A percentile compares a stretch with the other conserved stretches of the same genome.
These are phyloP conservation scores for Cerceris rybyensis DNA, from an alignment of 2,888 invertebrate genomes.

Conservation along the genomic window DNA sequence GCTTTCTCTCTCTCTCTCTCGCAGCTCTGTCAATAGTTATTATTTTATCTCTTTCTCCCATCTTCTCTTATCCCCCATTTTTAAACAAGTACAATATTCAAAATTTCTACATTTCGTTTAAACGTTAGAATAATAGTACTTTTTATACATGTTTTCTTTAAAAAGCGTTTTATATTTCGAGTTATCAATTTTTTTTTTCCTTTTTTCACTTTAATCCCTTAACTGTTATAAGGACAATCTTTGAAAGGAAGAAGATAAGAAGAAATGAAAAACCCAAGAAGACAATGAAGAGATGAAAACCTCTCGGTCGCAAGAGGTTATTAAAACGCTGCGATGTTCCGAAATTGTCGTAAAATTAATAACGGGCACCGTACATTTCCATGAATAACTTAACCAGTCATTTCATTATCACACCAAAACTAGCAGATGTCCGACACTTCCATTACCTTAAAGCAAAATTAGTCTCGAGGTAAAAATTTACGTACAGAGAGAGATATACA, in stretches of 20 bases:
- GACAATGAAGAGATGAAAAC: conserved; percentile 49
- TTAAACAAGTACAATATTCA: conserved; percentile 68
- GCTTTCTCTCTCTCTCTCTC: conserved; percentile 53
- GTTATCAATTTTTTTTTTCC: not conserved
- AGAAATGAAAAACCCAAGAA: conserved; percentile 38
- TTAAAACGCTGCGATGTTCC: conserved; percentile 49
- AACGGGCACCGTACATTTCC: conserved; percentile 47
- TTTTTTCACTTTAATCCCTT: conserved; percentile 39
- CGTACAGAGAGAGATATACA: conserved; percentile 30
- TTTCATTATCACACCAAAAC: conserved; percentile 53
- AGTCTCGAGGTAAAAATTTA: conserved; percentile 29
- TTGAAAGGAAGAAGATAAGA: not conserved
- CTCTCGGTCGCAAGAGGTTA: conserved; percentile 33
- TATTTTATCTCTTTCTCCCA: conserved; percentile 19
- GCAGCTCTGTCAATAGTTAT: conserved; percentile 54
- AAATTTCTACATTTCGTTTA: conserved; percentile 70
- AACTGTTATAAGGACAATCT: conserved; percentile 30
- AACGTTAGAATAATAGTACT: conserved; percentile 70
- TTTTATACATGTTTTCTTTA: conserved; percentile 70
- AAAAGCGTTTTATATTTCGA: conserved; percentile 63
- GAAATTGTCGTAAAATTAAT: conserved; percentile 51
- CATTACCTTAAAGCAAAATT: conserved; percentile 41
- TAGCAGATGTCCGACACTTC: conserved; percentile 43
- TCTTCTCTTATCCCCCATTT: conserved; percentile 49
- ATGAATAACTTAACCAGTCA: conserved; percentile 55